Conservation (phyloP, 2,113 vertebrate species). For the Sminthopsis crassicaudata region DNA sequence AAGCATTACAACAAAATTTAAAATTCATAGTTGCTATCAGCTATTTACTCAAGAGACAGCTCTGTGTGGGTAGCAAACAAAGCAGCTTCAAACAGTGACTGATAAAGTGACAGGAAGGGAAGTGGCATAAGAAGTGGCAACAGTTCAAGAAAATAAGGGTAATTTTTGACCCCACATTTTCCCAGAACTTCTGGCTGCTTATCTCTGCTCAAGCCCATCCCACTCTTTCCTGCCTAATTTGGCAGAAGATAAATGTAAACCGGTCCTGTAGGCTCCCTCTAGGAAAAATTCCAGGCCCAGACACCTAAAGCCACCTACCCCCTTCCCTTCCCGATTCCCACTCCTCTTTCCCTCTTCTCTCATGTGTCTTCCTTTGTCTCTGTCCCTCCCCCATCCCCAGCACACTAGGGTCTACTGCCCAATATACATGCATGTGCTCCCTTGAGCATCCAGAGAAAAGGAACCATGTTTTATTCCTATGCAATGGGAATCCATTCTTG, state of each 20-base stretch:
- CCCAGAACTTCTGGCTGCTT: not conserved
- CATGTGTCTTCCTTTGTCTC: too few species aligned
- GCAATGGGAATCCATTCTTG: not conserved
- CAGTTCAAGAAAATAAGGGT: not conserved
- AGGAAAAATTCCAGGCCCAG: not conserved
- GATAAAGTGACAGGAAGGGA: conserved; percentile 3
- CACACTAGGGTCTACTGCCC: not conserved
- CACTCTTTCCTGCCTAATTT: not conserved
- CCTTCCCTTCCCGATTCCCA: too few species aligned
- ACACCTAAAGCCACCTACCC: not conserved
- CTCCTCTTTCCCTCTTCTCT: too few species aligned
- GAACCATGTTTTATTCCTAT: not conserved
- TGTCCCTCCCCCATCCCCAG: not conserved
- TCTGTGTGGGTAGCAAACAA: not conserved
- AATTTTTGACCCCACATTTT: not conserved
- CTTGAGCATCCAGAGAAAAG: not conserved
- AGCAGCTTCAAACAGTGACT: not conserved
- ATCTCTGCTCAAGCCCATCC: not conserved
- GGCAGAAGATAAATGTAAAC: not conserved
- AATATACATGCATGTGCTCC: not conserved
- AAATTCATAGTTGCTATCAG: conserved; percentile 2
- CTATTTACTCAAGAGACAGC: conserved; percentile 7
- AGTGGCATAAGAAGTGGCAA: not conserved
- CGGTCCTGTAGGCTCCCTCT: too few species aligned
- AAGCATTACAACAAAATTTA: not conserved